Base-by-base conservation (phyloP, 2,113 vertebrate species). In the Eurystomus gularis region DNA sequence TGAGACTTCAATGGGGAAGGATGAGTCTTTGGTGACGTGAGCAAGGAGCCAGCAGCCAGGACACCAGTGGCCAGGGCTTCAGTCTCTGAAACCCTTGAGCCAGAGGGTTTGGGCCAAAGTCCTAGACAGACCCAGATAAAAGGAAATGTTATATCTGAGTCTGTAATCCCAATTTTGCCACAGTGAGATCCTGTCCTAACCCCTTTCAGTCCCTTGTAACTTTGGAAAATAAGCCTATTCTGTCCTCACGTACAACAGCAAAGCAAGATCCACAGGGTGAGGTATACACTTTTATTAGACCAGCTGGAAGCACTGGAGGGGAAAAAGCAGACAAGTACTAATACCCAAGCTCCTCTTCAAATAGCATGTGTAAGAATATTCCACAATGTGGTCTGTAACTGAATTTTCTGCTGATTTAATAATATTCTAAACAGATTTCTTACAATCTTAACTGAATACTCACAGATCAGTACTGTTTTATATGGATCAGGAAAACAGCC, bases 1-100 rank as follows among this genome's bases (percentile, higher is more conserved):
- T 6, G 44, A 16, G 37, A 37, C 52, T 48, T 17, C 0, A 0
- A 4, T 4, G 6, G 28, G n/a, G 46, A 65, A 61, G 61, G 70
- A n/a, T 11, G 29, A 0, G 1, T 13, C n/a, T 21, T 10, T 2
- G 7, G 78, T 42, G 81, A 79, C 0, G 0, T 1, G 29, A 75
- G 46, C 23, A 10, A 58, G 37, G 33, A 90, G 62, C 29, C 75
- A 52, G 72, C 64, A 90, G 75, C 23, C 31, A 57, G 49, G 49
- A 65, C 39, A 15, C 6, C 3, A 0, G 23, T 8, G 46, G 17
- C 39, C 6, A 25, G 10, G 5, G 13, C 7, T 8, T 87, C 52
- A n/a, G 33, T 7, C 48, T 37, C 31, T 52, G 52, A 46, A 87
- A 28, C 25, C 29, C 11, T 24, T 2, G 3, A 64, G 35, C 10